A percentile compares a stretch with the other conserved stretches of the same genome.
These are phyloP conservation scores for Eubasilissa splendida DNA, from an alignment of 2,888 invertebrate genomes.

Conservation along the genomic window DNA sequence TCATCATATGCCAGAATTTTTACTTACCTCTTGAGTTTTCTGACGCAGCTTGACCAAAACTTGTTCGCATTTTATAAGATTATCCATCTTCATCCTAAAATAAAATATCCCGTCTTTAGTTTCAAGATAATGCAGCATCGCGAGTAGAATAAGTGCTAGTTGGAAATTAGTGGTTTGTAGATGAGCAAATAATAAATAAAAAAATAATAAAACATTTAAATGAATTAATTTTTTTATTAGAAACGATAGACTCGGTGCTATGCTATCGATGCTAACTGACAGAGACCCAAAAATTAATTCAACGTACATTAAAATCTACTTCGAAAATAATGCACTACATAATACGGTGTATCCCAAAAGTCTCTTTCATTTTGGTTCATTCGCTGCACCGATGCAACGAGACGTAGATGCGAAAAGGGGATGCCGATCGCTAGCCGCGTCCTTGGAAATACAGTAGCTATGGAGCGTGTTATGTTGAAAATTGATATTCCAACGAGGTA, in stretches of 20 bases:
- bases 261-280: not conserved
- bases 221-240: not conserved
- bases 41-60: constrained; percentile 78
- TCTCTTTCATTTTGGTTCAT: too few relatives aligned
- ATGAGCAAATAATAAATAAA: not conserved
- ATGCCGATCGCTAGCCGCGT: too few relatives aligned
- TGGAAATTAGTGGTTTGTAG: not conserved
- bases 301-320: not conserved
- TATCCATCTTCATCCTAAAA: constrained; percentile 79
- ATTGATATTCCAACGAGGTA: too few relatives aligned
- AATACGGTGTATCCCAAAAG: too few relatives aligned
- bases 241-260: too few relatives aligned
- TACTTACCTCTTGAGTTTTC: constrained; percentile 77
- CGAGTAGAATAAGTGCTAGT: not conserved
- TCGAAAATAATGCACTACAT: too few relatives aligned
- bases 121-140: not conserved
- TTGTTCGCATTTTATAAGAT: constrained; percentile 79
- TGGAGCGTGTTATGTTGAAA: too few relatives aligned
- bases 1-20: not conserved
- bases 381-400: too few relatives aligned
- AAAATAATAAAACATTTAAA: not conserved
- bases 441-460: too few relatives aligned
- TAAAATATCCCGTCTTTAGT: constrained; percentile 52
- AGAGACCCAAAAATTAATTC: not conserved
- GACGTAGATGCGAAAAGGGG: too few relatives aligned